Percentiles rank a stretch among this genome's conserved stretches.
phyloP scores from a whole-genome alignment of 2,113 vertebrate species.

The Nannobrachium achirus region DNA sequence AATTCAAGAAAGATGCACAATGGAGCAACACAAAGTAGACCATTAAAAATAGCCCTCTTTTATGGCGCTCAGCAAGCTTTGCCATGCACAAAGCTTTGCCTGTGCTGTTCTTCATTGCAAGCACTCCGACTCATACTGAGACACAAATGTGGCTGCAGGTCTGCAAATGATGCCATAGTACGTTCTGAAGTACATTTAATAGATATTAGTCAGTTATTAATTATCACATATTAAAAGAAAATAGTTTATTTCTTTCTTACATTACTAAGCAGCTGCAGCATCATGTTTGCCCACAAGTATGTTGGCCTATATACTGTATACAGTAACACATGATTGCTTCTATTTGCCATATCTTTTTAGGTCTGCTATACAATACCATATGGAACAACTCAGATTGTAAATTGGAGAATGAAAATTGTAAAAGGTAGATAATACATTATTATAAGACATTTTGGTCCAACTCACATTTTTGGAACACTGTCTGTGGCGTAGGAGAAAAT shows the following conservation, averaged over 20 bases:
- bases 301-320: not conserved
- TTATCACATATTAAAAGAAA: too few species aligned
- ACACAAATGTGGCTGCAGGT: too few species aligned
- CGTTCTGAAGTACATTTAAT: not conserved
- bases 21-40: constrained; percentile 43
- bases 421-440: too few species aligned
- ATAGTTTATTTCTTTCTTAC: not conserved
- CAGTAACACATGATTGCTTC: not conserved
- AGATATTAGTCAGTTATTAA: not conserved
- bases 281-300: not conserved
- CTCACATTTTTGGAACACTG: too few species aligned
- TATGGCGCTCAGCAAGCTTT: constrained; percentile 8
- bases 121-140: not conserved
- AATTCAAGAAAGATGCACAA: constrained; percentile 36
- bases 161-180: too few species aligned
- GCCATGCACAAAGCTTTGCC: constrained; percentile 1
- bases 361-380: not conserved
- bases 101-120: constrained; percentile 1
- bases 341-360: not conserved
- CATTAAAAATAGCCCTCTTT: constrained; percentile 25
- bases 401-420: too few species aligned
- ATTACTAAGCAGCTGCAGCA: not conserved
- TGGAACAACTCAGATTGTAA: too few species aligned
- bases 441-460: too few species aligned
- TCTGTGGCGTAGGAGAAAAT: too few species aligned